Base-by-base conservation (phyloP, 2,797 vertebrate genomes). In the Periophthalmus magnuspinnatus region DNA sequence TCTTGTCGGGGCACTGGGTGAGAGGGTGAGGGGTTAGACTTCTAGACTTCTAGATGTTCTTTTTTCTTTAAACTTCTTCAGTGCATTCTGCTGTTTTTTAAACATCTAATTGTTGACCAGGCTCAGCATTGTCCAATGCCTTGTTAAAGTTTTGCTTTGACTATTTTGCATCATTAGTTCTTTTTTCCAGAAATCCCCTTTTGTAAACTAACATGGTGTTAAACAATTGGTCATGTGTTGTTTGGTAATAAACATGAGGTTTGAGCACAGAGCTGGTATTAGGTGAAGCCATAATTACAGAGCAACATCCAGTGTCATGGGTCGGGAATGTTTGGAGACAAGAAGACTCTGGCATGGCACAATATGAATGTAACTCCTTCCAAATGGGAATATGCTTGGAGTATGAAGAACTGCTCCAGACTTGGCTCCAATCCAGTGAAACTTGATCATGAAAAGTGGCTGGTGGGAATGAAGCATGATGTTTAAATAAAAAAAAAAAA, bases 271-370 rank as follows among this genome's bases (percentile, higher is more conserved):
- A 84, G 79, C 78, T 65, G 70, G 75, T 54, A 81, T 87, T 82
- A 81, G 81, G 75, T 84, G 76, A 81, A 73, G 21, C 72, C 63
- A 13, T 82, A 85, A 90, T 91, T 85, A 90, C 75, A 89, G 77
- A 77, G 70, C 72, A 82, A 65, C 36, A n/a, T 76, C 50, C 52
- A 59, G 69, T 84, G 85, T 90, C 88, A 88, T 80, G 80, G 75
- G 64, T 68, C 17, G 84, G 88, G 89, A 90, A 90, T 92, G 89
- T 76, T 75, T 36, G 81, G 76, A 74, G 58, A 79, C 62, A 16
- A 70, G 71, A 33, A 65, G 71, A 76, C 71, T 61, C 66, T 68
- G 71, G 36, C 79, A 76, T 78, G 77, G 83, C 74, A 47, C 48
- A 76, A 84, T 76, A 69, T 65, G 72, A 81, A 67, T 54, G 47